Evolutionary conservation across 1,140 invertebrate species (phyloP), one percentile per base, ranked within the genome.

Genomic region (Plodia interpunctella): DNA sequence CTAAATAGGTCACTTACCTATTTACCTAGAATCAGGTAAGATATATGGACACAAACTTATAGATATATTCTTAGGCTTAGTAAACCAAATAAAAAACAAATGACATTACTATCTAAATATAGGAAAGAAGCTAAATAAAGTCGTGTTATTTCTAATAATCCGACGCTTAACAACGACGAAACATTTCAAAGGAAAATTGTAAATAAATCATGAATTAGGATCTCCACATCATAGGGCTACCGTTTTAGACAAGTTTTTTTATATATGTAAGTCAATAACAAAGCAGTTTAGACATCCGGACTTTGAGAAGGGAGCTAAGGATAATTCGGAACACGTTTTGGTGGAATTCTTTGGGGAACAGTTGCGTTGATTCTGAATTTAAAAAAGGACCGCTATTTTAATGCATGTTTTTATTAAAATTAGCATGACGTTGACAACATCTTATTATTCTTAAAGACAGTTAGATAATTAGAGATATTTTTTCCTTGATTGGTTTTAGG

Each of bases 241-340:
- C 9, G 49, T 49, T 49, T 60, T 25, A 49, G 63, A 60, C 28
- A 25, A 30, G 5, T 15, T 44, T 63, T 68, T 68, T 25, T 25
- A 65, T 59, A 62, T 68, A 55, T 60, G 49, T 25, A 35, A 64
- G 59, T 56, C 57, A 64, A 66, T 54, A 63, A 66, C 64, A 63
- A 57, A 65, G 57, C 60, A 60, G 57, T 69, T 69, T 65, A 65
- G 55, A 69, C 66, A 53, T 69, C 66, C 66, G 66, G 59, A 9
- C 60, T 52, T 57, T 5, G 60, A 57, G 54, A 62, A 60, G 56
- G 28, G 55, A 28, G 55, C 53, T 55, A 66, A 44, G 60, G 55
- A 50, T 57, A 66, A 62, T 65, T 32, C 32, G 50, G 62, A 66
- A 66, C 64, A 59, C 54, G 55, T 60, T 64, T 60, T 52, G 49